A percentile compares a stretch with the other conserved stretches of the same genome.
phyloP scores from a whole-genome alignment of 2,888 invertebrate genomes.

The Apodemia duryi region DNA sequence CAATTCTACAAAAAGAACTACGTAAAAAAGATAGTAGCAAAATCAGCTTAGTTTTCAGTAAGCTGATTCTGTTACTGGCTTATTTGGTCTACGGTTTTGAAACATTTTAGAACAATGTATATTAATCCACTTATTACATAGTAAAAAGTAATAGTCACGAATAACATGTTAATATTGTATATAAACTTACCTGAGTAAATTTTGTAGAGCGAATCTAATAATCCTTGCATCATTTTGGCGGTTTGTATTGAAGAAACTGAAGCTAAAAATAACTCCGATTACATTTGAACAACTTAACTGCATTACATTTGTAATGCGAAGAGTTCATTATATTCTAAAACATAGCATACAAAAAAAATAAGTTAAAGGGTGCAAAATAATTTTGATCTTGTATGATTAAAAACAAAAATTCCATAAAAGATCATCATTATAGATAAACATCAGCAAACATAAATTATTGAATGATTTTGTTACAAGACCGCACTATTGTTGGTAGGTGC shows the following conservation, averaged over 20 bases:
- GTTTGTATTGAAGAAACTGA: slow-evolving; percentile 40
- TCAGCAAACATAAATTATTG: no score
- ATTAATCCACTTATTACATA: no score
- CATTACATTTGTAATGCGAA: slow-evolving; percentile 51
- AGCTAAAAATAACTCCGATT: slow-evolving; percentile 35
- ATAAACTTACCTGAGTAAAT: slow-evolving; percentile 65
- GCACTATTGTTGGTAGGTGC: background rate
- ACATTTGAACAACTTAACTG: slow-evolving; percentile 37
- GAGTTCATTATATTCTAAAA: slow-evolving; percentile 38
- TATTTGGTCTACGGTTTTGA: no score
- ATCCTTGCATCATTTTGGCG: slow-evolving; percentile 73
- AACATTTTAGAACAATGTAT: no score
- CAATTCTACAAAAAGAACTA: no score
- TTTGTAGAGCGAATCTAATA: slow-evolving; percentile 68
- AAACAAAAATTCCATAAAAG: no score
- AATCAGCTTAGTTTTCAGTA: no score
- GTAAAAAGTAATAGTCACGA: no score
- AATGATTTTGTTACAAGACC: background rate
- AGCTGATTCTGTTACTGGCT: no score
- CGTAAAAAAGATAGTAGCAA: no score
- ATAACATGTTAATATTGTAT: background rate
- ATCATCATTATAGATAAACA: no score
- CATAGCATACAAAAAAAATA: background rate
- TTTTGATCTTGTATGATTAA: background rate
- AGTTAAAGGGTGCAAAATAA: background rate